These are phyloP conservation scores for Tetrao urogallus DNA, from an alignment of 2,113 vertebrate species.

Conservation along the genomic window DNA sequence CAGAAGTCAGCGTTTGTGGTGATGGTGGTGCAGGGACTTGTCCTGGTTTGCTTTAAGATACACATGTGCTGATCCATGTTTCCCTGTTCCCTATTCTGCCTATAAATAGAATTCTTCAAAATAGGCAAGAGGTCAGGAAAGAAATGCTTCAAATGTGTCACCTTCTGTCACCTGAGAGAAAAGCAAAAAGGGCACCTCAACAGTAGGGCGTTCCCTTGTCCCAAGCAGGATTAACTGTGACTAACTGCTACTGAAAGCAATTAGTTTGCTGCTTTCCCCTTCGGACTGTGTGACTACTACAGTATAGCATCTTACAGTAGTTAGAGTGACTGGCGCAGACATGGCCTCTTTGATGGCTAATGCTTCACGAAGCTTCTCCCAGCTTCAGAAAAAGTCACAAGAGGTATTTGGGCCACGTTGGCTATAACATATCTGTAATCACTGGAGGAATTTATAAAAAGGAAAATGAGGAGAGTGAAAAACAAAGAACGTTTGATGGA, in stretches of 20 bases:
- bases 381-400: background rate
- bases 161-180: background rate
- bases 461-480: background rate
- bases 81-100: background rate
- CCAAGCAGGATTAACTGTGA: background rate
- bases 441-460: background rate
- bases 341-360: background rate
- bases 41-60: background rate
- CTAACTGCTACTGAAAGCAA: background rate
- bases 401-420: background rate
- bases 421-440: background rate
- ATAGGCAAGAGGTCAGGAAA: background rate
- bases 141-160: background rate
- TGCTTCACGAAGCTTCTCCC: background rate
- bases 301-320: background rate
- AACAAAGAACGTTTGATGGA: background rate
- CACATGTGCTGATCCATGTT: rapidly evolving
- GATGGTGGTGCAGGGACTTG: background rate
- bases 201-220: background rate
- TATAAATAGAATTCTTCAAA: background rate
- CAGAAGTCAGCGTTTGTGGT: background rate
- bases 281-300: background rate
- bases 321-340: background rate
- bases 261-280: background rate
- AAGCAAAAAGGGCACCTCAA: background rate